These are phyloP conservation scores for Labroides dimidiatus DNA, from an alignment of 2,797 vertebrate genomes.

Conservation along the genomic window DNA sequence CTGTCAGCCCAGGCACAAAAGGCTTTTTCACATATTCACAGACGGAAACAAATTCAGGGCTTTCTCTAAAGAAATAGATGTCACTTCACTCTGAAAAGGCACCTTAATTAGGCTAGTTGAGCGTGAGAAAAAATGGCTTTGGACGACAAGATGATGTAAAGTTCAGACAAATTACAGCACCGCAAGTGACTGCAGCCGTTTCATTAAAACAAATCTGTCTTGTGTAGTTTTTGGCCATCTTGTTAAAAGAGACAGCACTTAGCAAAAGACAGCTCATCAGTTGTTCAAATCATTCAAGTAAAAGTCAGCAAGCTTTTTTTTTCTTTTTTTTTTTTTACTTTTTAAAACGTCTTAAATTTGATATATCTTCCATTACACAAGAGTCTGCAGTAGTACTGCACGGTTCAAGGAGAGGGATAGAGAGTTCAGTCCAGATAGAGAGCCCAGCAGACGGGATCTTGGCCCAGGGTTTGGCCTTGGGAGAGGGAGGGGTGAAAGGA, in stretches of 20 bases:
- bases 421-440: conserved; percentile 62
- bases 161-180: conserved; percentile 71
- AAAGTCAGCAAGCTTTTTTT: conserved; percentile 32
- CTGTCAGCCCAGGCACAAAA: conserved; percentile 70
- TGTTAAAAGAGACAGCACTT: conserved; percentile 39
- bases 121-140: conserved; percentile 68
- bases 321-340: conserved; percentile 1
- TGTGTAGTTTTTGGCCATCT: conserved; percentile 42
- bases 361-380: conserved; percentile 56
- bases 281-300: conserved; percentile 51
- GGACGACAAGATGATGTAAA: conserved; percentile 68
- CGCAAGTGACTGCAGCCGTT: conserved; percentile 41
- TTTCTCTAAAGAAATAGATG: conserved; percentile 78
- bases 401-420: conserved; percentile 64
- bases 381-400: conserved; percentile 61
- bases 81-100: conserved; percentile 78
- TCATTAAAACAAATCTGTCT: conserved; percentile 56
- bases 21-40: conserved; percentile 71
- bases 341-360: conserved; percentile 30
- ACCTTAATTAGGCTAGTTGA: conserved; percentile 76
- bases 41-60: conserved; percentile 73
- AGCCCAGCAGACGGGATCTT: conserved; percentile 73
- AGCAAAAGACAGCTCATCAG: conserved; percentile 36
- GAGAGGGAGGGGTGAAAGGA: conserved; percentile 64
- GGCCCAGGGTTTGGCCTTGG: conserved; percentile 69